Evolutionary conservation across 2,797 vertebrate species (phyloP).

Genomic region (Melanotaenia trifasciata): DNA sequence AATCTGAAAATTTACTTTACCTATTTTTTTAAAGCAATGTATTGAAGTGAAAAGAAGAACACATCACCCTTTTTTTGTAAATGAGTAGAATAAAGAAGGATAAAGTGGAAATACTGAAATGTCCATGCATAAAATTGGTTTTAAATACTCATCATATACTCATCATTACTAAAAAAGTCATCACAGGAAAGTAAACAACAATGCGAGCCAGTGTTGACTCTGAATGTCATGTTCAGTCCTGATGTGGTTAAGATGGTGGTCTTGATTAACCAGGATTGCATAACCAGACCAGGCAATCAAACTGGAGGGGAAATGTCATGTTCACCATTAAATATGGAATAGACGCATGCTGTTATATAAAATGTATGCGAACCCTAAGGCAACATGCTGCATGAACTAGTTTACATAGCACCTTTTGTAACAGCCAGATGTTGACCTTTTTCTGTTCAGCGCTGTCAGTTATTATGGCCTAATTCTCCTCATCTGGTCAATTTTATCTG

Average conservation of each 20-base stretch:
- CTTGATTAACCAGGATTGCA: conserved; percentile 41
- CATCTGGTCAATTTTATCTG: conserved; percentile 45
- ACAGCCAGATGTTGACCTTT: conserved; percentile 71
- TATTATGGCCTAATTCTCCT: conserved; percentile 58
- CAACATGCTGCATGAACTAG: conserved; percentile 34
- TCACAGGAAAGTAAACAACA: conserved; percentile 26
- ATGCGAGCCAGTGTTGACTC: conserved; percentile 38
- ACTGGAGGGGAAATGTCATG: conserved; percentile 42
- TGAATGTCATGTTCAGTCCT: conserved; percentile 46
- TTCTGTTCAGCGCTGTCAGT: conserved; percentile 34
- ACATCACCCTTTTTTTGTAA: neutral
- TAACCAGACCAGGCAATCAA: conserved; percentile 27
- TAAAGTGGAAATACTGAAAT: neutral
- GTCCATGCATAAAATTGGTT: neutral
- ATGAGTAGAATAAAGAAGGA: neutral
- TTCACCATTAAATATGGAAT: conserved; percentile 69
- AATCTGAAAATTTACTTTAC: neutral
- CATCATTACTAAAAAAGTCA: neutral
- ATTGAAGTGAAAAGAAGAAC: neutral
- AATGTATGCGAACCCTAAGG: conserved; percentile 65
- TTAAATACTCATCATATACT: neutral
- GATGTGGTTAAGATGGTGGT: conserved; percentile 16
- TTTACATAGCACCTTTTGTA: conserved; percentile 61
- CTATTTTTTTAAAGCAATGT: neutral
- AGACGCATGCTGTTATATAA: conserved; percentile 74